Conservation (phyloP, 2,113 vertebrate species). For the Oplegnathus fasciatus region DNA sequence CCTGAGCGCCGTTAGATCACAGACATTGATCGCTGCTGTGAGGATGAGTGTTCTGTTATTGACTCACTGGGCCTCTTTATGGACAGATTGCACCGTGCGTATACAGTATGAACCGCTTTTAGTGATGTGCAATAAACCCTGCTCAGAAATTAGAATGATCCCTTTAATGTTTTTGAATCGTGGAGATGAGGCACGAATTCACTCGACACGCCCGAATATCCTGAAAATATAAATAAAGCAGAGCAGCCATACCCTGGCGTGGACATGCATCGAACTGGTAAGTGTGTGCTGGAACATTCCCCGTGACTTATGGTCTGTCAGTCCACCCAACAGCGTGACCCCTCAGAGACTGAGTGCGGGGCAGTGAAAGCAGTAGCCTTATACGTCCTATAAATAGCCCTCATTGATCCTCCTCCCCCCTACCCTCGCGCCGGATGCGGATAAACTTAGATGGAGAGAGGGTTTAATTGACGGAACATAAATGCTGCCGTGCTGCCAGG, state of each 20-base stretch:
- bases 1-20: neutral
- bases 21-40: slow-evolving; percentile 2
- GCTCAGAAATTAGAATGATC: neutral
- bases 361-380: slow-evolving; percentile 65
- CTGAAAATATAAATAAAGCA: neutral
- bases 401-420: slow-evolving; percentile 54
- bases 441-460: slow-evolving; percentile 57
- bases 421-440: slow-evolving; percentile 32
- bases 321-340: neutral
- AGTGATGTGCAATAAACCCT: slow-evolving; percentile 9
- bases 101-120: slow-evolving; percentile 10
- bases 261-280: neutral
- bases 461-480: slow-evolving; percentile 61
- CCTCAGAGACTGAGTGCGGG: slow-evolving; percentile 21
- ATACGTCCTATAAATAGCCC: slow-evolving; percentile 79
- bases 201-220: neutral
- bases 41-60: slow-evolving; percentile 17
- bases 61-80: neutral
- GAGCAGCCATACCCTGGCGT: neutral
- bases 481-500: slow-evolving; percentile 24
- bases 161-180: slow-evolving; percentile 13
- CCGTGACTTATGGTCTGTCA: slow-evolving; percentile 25
- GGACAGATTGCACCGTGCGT: neutral
- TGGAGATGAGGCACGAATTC: neutral
- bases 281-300: neutral